Base-by-base conservation (phyloP, 2,113 vertebrate species). In the Etheostoma cragini region DNA sequence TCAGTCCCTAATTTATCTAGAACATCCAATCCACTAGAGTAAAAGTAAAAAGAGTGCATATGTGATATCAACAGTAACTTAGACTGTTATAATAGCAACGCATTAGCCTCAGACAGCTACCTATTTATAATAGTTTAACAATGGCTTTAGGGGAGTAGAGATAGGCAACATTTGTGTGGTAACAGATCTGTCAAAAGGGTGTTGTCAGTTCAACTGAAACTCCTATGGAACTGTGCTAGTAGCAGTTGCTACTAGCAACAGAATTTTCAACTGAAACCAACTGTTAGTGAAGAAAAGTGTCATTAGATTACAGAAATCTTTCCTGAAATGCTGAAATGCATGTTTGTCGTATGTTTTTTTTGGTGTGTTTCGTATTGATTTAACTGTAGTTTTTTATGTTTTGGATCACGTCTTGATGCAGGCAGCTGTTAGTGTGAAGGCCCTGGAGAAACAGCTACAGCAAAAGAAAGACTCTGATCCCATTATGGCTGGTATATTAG, bases 391-490 rank as follows among this genome's bases (percentile, higher is more conserved):
- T 78, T 53, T 8, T 78, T 3, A 38, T 58, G 19, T 56, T 12
- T 11, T 72, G 74, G 46, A n/a, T 52, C n/a, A 57, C 53, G 58
- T 75, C 45, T 46, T 19, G 2, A 14, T 74, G 38, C 84, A 95
- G 94, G 82, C 84, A 8, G 4, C 84, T 22, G 73, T 91, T 5
- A 83, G 90, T 8, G 84, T 90, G 26, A 95, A 94, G 72, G 64
- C 90, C 30, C 60, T 91, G 74, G 97, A 98, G 81, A 99, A 96
- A 67, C 96, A 96, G 67, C 72, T 93, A 5, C 95, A 96, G 72
- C 96, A 96, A 76, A 96, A 95, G 94, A 98, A 96, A 77, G 97
- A 97, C 16, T 90, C 95, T 0, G 97, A 99, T 85, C 97, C 97
- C 3, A 96, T 99, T 35, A 97, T 98, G 92, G 92, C 92, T 62